A percentile compares a stretch with the other conserved stretches of the same genome.
These are phyloP conservation scores for Collichthys lucidus DNA, from an alignment of 2,113 vertebrate species.

Conservation along the genomic window DNA sequence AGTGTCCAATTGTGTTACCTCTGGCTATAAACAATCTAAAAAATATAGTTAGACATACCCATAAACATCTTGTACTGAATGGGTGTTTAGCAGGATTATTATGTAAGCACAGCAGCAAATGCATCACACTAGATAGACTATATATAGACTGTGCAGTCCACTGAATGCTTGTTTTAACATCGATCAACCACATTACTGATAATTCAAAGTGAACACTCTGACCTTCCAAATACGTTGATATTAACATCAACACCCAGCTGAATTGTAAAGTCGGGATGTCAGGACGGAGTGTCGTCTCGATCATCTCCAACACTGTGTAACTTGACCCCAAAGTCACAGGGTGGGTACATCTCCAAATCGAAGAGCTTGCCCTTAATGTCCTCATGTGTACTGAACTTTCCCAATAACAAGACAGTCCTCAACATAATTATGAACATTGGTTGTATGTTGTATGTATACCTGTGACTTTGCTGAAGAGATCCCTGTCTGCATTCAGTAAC, in stretches of 20 bases:
- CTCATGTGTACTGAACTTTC: background rate
- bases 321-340: background rate
- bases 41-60: background rate
- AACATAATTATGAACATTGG: no score
- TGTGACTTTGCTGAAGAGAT: background rate
- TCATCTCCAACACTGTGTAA: background rate
- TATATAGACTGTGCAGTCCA: background rate
- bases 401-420: background rate
- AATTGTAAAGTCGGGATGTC: background rate
- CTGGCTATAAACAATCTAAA: background rate
- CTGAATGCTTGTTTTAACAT: constrained; percentile 4
- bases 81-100: background rate
- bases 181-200: background rate
- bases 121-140: no score
- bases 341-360: background rate
- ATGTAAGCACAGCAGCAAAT: background rate
- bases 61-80: constrained; percentile 1
- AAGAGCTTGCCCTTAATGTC: background rate
- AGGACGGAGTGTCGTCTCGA: no score
- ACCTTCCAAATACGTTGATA: background rate
- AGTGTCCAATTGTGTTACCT: background rate
- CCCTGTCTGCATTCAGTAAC: background rate
- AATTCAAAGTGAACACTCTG: background rate
- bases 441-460: no score
- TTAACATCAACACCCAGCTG: background rate